Evolutionary conservation across 1,140 invertebrate species (phyloP), one percentile per base, ranked within the genome.

Genomic region (Drosophila busckii): DNA sequence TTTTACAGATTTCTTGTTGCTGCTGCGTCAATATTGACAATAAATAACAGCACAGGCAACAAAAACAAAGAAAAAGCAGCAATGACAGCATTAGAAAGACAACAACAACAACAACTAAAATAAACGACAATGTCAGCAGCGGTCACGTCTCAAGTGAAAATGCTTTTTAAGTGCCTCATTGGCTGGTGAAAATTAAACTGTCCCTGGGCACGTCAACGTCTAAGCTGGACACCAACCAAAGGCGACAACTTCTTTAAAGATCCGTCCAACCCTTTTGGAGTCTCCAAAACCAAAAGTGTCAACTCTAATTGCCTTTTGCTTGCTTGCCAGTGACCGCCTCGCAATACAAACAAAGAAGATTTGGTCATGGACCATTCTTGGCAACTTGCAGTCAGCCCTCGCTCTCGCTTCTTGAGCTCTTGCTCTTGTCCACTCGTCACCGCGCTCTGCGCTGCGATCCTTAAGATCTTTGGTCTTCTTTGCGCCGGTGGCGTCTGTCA

Each of bases 271-370:
- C 64, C 64, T 64, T 68, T 65, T 34, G 52, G 23, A 29, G 55
- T 46, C 40, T 22, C 49, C 22, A 78, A 78, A 67, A 70, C 66
- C 67, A 71, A 84, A 83, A 78, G 80, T 84, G 82, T 82, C 82
- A 84, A 84, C 80, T 84, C 80, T 70, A 85, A 84, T 84, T 84
- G 73, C 70, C 73, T 83, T 75, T 75, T 56, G 73, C 73, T 70
- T 69, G 64, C 70, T 29, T 61, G n/a, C n/a, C n/a, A n/a, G n/a
- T 66, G 68, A 56, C 41, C 55, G 61, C 32, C 55, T 53, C 60
- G 44, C 48, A 56, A 56, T 37, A 34, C 59, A 62, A 56, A 62
- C 52, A 62, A 42, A 55, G n/a, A n/a, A n/a, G 53, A 49, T 62
- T 62, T 62, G 59, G 52, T 53, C 60, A 50, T 64, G 54, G 54